These are phyloP conservation scores for Cheiracanthium punctorium DNA, from an alignment of 2,888 invertebrate species.

Conservation along the genomic window DNA sequence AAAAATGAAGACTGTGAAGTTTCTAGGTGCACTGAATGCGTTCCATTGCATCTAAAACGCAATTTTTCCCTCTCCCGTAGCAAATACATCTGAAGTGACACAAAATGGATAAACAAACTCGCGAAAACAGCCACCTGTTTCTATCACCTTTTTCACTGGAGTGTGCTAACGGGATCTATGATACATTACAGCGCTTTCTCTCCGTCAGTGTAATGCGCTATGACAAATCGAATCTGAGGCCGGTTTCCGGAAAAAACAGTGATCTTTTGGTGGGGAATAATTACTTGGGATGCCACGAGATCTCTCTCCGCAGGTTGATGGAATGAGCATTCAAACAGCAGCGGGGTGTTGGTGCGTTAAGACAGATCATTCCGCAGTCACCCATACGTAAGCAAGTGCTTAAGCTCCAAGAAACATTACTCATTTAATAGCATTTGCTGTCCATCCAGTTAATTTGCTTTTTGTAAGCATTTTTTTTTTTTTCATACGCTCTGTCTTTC, in stretches of 20 bases:
- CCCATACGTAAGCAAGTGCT: not conserved
- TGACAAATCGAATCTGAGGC: slow-evolving; percentile 10
- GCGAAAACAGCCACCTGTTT: not conserved
- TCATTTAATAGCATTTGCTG: no score
- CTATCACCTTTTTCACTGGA: not conserved
- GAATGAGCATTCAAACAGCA: not conserved
- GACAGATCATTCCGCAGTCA: not conserved
- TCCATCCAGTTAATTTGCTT: no score
- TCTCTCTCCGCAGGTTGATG: not conserved
- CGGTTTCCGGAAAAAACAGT: not conserved
- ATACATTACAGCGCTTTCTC: not conserved
- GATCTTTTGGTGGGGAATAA: not conserved
- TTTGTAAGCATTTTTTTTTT: no score
- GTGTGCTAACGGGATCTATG: not conserved
- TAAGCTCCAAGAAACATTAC: no score
- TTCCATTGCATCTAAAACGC: no score
- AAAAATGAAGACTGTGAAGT: no score
- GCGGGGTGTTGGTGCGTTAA: not conserved
- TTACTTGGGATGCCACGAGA: not conserved
- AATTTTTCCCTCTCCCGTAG: no score
- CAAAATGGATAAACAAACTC: not conserved
- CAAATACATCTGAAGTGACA: no score
- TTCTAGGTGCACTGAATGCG: no score
- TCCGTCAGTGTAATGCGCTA: not conserved
- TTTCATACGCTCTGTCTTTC: no score